A percentile compares a stretch with the other conserved stretches of the same genome.
Conservation (phyloP, 1,140 invertebrate species). For the Drosophila tani region DNA sequence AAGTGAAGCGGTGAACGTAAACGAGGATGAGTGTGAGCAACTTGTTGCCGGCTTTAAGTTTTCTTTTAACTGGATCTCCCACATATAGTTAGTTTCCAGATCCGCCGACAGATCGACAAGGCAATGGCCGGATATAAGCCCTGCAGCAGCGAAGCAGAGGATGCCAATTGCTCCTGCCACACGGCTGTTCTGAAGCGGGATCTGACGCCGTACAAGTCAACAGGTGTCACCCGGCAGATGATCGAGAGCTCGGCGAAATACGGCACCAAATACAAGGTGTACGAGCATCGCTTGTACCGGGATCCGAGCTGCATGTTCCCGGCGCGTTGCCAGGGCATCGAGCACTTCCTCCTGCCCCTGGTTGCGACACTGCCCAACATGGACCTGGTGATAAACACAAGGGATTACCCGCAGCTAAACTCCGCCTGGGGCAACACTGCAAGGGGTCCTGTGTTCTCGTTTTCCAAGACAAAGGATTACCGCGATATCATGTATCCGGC, state of each 20-base stretch:
- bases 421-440: slow-evolving; percentile 61
- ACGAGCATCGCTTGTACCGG: slow-evolving; percentile 91
- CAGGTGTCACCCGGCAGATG: slow-evolving; percentile 88
- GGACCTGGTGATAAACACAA: slow-evolving; percentile 95
- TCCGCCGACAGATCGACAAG: slow-evolving; percentile 70
- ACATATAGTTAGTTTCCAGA: slow-evolving; percentile 45
- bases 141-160: slow-evolving; percentile 49
- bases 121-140: slow-evolving; percentile 44
- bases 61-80: not conserved
- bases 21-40: slow-evolving; percentile 33
- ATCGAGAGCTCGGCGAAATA: slow-evolving; percentile 88
- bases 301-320: slow-evolving; percentile 96
- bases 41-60: slow-evolving; percentile 14
- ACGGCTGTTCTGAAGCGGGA: slow-evolving; percentile 89
- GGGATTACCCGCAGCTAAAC: slow-evolving; percentile 95
- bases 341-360: slow-evolving; percentile 93
- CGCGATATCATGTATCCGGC: slow-evolving; percentile 98
- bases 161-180: slow-evolving; percentile 88
- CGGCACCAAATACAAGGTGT: slow-evolving; percentile 91
- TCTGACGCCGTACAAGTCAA: slow-evolving; percentile 88
- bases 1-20: not conserved
- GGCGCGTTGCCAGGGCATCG: slow-evolving; percentile 94
- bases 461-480: slow-evolving; percentile 95
- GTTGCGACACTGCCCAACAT: slow-evolving; percentile 91
- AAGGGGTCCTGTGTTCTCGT: slow-evolving; percentile 94